A percentile compares a stretch with the other conserved stretches of the same genome.
phyloP scores from a whole-genome alignment of 1,140 invertebrate species.

The Sycobia sp. region DNA sequence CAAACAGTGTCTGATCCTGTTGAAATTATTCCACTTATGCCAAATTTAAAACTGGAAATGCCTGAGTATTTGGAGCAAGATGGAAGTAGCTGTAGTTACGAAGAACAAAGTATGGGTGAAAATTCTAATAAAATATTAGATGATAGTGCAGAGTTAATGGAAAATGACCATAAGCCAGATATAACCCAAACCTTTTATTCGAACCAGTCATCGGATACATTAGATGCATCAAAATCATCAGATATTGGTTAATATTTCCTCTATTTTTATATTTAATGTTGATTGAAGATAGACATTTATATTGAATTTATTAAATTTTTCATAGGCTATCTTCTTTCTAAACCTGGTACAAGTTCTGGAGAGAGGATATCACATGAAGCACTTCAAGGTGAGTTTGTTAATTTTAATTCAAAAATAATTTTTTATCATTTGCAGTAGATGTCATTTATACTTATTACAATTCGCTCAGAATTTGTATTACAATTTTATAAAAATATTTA shows the following conservation, averaged over 20 bases:
- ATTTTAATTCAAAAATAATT: constrained; percentile 4
- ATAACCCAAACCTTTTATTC: constrained; percentile 60
- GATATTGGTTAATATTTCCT: constrained; percentile 53
- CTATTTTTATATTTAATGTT: constrained; percentile 13
- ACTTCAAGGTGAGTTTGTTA: constrained; percentile 57
- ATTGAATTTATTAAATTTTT: constrained; percentile 31
- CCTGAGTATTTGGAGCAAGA: constrained; percentile 60
- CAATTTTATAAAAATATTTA: background rate
- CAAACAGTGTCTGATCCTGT: constrained; percentile 54
- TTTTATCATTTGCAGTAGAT: constrained; percentile 12
- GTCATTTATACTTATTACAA: constrained; percentile 12
- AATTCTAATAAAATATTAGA: constrained; percentile 53
- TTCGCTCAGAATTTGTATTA: too few relatives aligned
- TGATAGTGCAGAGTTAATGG: constrained; percentile 48
- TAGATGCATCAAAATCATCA: constrained; percentile 52
- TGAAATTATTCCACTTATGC: constrained; percentile 61
- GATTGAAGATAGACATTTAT: constrained; percentile 1
- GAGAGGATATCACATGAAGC: constrained; percentile 58
- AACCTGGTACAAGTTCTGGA: constrained; percentile 58
- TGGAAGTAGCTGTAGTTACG: constrained; percentile 61
- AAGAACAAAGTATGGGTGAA: constrained; percentile 56
- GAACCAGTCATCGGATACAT: constrained; percentile 51
- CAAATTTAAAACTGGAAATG: constrained; percentile 61
- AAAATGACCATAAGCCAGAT: constrained; percentile 56
- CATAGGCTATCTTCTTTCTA: constrained; percentile 58